Conservation (phyloP, 1,140 invertebrate genomes). For the Drosophila lini region DNA sequence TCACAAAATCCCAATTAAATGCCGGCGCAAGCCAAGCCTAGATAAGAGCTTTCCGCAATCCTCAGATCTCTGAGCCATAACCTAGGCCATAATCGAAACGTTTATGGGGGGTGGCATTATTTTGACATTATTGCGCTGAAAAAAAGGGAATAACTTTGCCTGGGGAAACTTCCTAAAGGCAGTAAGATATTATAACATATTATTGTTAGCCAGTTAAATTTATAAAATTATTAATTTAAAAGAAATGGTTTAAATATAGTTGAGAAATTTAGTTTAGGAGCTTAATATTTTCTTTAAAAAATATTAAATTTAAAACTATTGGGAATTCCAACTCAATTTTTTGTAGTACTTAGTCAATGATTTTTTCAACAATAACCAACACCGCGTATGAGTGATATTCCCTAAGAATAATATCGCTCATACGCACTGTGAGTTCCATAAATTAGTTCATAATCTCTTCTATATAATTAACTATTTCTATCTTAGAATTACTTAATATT, state of each 20-base stretch:
- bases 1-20: conserved; percentile 48
- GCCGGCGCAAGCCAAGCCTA: conserved; percentile 41
- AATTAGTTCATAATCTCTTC: background rate
- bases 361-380: background rate
- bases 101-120: conserved; percentile 7
- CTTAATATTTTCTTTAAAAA: too few species aligned
- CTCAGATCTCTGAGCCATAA: conserved; percentile 40
- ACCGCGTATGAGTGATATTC: conserved; percentile 16
- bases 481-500: background rate
- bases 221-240: background rate
- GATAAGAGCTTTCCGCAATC: conserved; percentile 63
- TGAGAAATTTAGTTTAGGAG: background rate
- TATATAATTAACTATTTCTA: background rate
- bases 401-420: background rate
- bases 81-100: conserved; percentile 27
- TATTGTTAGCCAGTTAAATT: too few species aligned
- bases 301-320: too few species aligned
- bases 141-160: background rate
- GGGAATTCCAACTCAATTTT: too few species aligned
- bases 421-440: conserved; percentile 3
- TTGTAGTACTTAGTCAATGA: too few species aligned
- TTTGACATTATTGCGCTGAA: background rate
- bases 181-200: too few species aligned
- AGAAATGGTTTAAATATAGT: background rate
- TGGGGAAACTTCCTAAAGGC: background rate